Percentiles rank a stretch among this genome's conserved stretches.
Evolutionary conservation across 2,113 vertebrate species (phyloP).

Genomic region (Oxyruncus cristatus): DNA sequence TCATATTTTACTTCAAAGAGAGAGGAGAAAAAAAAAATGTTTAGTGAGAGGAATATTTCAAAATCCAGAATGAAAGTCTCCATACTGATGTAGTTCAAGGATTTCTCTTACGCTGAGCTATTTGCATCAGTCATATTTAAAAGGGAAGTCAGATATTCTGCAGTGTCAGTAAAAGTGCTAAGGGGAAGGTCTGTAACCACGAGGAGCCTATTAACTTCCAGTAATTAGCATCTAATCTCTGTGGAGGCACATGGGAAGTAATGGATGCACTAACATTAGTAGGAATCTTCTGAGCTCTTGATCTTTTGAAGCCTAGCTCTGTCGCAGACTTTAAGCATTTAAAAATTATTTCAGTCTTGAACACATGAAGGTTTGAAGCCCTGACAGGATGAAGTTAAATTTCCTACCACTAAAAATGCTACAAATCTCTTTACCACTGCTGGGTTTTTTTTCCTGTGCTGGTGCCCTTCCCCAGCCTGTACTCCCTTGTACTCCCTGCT

Average conservation of each 20-base stretch:
- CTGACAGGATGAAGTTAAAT: not conserved
- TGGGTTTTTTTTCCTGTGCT: not conserved
- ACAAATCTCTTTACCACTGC: not conserved
- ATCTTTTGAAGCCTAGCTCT: not conserved
- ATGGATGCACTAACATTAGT: not conserved
- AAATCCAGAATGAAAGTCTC: constrained; percentile 2
- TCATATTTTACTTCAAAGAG: constrained; percentile 89
- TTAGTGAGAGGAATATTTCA: not conserved
- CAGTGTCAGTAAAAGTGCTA: not conserved
- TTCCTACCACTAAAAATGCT: not conserved
- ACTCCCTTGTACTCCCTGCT: not conserved
- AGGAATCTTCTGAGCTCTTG: not conserved
- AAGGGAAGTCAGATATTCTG: constrained; percentile 17
- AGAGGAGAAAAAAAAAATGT: not conserved
- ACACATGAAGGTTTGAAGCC: not conserved
- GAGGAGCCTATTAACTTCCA: not conserved
- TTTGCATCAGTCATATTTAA: not conserved
- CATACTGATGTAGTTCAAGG: not conserved
- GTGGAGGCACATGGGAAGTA: not conserved
- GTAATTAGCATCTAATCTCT: constrained; percentile 34
- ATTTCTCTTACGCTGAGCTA: not conserved
- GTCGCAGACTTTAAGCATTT: not conserved
- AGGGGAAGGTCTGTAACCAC: not conserved
- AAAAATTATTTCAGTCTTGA: not conserved
- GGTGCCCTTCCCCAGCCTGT: not conserved